Percentiles rank a stretch among this genome's conserved stretches.
These are phyloP conservation scores for Clitarchus hookeri DNA, from an alignment of 2,888 invertebrate genomes.

Conservation along the genomic window DNA sequence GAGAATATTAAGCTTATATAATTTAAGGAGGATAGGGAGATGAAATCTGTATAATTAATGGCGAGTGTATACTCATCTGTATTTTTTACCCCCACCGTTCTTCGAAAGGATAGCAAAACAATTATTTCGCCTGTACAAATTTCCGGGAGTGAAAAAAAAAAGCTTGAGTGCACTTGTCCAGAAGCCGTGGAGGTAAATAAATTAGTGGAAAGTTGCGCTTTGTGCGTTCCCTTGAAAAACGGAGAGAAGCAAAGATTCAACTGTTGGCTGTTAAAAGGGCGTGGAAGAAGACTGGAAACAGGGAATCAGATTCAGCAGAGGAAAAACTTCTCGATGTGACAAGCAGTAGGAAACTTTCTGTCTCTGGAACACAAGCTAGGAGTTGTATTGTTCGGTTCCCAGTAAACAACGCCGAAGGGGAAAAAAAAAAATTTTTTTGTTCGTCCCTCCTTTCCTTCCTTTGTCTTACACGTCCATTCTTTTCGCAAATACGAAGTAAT, in stretches of 20 bases:
- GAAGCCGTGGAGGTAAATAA: constrained; percentile 7
- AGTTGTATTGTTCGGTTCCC: neutral
- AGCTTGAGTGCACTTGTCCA: neutral
- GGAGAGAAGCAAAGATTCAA: neutral
- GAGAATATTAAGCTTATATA: no score
- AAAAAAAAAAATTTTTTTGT: neutral
- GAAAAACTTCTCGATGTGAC: neutral
- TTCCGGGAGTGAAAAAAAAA: neutral
- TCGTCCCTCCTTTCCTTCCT: neutral
- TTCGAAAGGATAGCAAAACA: neutral
- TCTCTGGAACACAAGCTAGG: neutral
- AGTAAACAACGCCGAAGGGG: neutral
- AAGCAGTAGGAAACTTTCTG: neutral
- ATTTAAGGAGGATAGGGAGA: no score
- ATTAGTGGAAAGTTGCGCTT: constrained; percentile 8
- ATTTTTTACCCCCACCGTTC: neutral
- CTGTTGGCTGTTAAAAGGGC: neutral
- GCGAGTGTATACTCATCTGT: neutral
- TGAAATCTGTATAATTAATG: neutral
- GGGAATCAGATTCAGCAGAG: neutral
- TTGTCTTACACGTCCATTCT: neutral
- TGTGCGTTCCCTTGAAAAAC: neutral
- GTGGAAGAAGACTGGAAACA: neutral
- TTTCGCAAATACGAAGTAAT: constrained; percentile 2
- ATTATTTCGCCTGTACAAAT: neutral